Evolutionary conservation across 2,113 vertebrate genomes (phyloP).

Genomic region (Sakesphorus luctuosus): DNA sequence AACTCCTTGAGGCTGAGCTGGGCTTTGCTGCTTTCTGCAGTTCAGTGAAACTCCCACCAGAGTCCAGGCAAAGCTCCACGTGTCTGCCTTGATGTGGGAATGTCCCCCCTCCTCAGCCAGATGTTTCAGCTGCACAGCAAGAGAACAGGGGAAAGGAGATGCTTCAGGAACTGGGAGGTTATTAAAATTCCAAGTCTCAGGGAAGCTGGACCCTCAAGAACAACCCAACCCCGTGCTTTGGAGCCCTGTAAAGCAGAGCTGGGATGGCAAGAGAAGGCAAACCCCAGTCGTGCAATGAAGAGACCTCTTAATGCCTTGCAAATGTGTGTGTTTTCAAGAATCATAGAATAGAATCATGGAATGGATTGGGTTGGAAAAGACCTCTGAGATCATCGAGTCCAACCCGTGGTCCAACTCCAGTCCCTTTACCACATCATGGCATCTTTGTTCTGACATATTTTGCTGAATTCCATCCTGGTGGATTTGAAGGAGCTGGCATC

Average conservation of each 20-base stretch:
- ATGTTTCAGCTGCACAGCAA: not conserved
- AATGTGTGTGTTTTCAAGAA: not conserved
- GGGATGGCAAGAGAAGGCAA: not conserved
- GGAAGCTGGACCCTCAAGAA: not conserved
- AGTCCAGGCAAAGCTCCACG: not conserved
- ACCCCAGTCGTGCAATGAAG: not conserved
- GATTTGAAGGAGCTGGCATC: conserved; percentile 20
- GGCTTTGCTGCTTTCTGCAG: not conserved
- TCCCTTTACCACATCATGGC: too few relatives aligned
- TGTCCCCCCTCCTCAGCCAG: not conserved
- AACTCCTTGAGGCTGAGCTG: not conserved
- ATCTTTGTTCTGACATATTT: not conserved
- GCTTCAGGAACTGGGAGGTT: not conserved
- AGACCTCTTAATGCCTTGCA: not conserved
- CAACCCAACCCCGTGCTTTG: not conserved
- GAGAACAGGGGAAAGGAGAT: not conserved
- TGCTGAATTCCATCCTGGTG: not conserved
- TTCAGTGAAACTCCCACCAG: not conserved
- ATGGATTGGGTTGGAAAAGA: too few relatives aligned
- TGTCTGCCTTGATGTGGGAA: not conserved
- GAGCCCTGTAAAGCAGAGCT: not conserved
- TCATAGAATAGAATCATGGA: too few relatives aligned
- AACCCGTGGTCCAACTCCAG: too few relatives aligned
- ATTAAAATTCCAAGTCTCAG: not conserved
- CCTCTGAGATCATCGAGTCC: too few relatives aligned